Evolutionary conservation across 2,797 vertebrate genomes (phyloP).

Genomic region (Manis javanica): DNA sequence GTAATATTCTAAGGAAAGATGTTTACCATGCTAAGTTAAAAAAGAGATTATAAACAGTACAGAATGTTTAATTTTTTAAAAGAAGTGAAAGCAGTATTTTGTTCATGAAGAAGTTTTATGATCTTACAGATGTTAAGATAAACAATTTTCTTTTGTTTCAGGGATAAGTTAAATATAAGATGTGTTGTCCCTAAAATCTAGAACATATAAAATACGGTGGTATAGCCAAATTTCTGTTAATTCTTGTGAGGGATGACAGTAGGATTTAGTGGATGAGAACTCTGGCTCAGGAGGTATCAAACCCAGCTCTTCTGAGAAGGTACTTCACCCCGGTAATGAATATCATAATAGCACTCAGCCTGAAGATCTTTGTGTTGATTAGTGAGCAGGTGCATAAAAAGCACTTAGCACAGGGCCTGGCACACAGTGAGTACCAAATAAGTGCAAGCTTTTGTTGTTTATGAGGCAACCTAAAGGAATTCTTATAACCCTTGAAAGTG

Average conservation of each 20-base stretch:
- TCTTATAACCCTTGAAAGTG: neutral
- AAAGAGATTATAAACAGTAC: conserved; percentile 13
- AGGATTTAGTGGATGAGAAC: neutral
- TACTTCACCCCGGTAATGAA: neutral
- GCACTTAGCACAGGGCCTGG: neutral
- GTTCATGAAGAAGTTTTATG: neutral
- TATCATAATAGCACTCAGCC: neutral
- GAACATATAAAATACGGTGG: neutral
- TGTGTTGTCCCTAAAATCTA: conserved; percentile 1
- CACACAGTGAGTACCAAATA: neutral
- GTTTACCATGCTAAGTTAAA: conserved; percentile 35
- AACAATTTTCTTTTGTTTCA: neutral
- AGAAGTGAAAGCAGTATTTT: conserved; percentile 11
- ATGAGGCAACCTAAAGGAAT: neutral
- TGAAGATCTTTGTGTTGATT: neutral
- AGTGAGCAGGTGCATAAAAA: neutral
- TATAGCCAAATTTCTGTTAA: neutral
- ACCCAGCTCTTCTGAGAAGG: neutral
- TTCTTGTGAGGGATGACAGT: neutral
- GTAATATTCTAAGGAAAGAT: conserved; percentile 2
- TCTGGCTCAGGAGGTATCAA: neutral
- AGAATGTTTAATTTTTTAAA: neutral
- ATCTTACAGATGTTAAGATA: neutral
- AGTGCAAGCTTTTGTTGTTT: neutral
- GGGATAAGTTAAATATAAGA: neutral